These are phyloP conservation scores for Tiliacea citrago DNA, from an alignment of 2,888 invertebrate genomes.

Conservation along the genomic window DNA sequence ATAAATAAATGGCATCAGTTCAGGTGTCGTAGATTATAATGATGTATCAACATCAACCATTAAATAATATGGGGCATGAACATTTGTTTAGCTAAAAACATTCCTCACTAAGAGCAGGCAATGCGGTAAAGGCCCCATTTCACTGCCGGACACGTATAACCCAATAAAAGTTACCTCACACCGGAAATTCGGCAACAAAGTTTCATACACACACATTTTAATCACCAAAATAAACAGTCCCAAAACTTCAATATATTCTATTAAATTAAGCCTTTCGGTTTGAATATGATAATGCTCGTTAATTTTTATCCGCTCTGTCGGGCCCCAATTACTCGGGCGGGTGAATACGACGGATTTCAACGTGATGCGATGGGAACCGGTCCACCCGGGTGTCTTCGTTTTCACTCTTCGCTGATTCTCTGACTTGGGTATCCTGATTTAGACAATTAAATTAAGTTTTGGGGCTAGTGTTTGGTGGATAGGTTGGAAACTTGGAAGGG, in stretches of 20 bases:
- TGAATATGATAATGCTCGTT: constrained; percentile 77
- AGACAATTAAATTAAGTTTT: constrained; percentile 67
- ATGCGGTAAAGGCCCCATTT: not conserved
- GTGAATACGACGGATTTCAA: constrained; percentile 65
- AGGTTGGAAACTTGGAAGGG: constrained; percentile 5
- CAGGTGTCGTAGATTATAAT: too few relatives aligned
- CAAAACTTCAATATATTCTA: constrained; percentile 61
- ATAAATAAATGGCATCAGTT: too few relatives aligned
- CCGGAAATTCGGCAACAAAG: constrained; percentile 24
- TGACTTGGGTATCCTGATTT: constrained; percentile 68
- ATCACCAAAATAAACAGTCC: constrained; percentile 62
- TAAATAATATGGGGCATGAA: not conserved
- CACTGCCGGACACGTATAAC: not conserved
- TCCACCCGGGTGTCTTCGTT: constrained; percentile 71
- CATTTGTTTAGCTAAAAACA: not conserved
- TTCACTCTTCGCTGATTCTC: constrained; percentile 67
- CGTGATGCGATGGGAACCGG: constrained; percentile 71
- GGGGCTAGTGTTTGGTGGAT: constrained; percentile 49
- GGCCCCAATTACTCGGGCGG: constrained; percentile 79
- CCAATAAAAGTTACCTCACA: constrained; percentile 17
- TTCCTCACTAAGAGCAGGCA: not conserved
- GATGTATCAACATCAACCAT: too few relatives aligned
- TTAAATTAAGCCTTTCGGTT: constrained; percentile 70
- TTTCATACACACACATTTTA: constrained; percentile 41
- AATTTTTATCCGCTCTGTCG: constrained; percentile 81